Percentiles rank a stretch among this genome's conserved stretches.
Evolutionary conservation across 53 echinoderm and acorn worm species (phyloP).

Genomic region (Crossaster papposus): DNA sequence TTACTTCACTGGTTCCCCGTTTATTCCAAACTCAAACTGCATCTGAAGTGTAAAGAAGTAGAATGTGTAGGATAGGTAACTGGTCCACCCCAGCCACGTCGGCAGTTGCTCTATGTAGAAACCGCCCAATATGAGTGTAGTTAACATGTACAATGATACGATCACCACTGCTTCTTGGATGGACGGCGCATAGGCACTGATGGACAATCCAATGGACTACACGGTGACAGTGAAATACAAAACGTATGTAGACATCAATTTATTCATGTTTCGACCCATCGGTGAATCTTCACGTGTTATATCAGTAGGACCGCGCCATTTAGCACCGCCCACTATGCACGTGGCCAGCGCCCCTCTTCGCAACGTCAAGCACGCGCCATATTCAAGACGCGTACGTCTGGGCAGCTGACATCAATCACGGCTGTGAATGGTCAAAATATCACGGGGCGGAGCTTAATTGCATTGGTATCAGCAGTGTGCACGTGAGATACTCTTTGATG

Average conservation of each 20-base stretch:
- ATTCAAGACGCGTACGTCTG: no score
- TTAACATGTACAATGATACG: conserved; percentile 75
- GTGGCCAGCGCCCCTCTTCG: no score
- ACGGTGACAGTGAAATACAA: neutral
- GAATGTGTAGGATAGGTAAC: conserved; percentile 81
- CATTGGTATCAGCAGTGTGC: no score
- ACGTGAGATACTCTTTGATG: no score
- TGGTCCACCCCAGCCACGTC: conserved; percentile 73
- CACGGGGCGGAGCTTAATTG: no score
- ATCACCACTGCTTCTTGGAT: conserved; percentile 71
- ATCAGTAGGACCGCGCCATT: no score
- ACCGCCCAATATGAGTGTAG: conserved; percentile 79
- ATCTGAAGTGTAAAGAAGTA: conserved; percentile 64
- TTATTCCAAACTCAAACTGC: conserved; percentile 42
- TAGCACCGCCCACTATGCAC: no score
- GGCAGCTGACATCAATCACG: no score
- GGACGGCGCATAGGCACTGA: conserved; percentile 71
- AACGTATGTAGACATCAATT: neutral
- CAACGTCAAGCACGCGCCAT: no score
- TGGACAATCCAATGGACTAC: conserved; percentile 83
- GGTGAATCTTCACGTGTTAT: no score
- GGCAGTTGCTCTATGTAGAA: conserved; percentile 82
- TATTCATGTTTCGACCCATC: no score
- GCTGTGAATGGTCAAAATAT: no score
- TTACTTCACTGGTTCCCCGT: conserved; percentile 63